A percentile compares a stretch with the other conserved stretches of the same genome.
These are phyloP conservation scores for Pituophis catenifer DNA, from an alignment of 2,113 vertebrate genomes.

Conservation along the genomic window DNA sequence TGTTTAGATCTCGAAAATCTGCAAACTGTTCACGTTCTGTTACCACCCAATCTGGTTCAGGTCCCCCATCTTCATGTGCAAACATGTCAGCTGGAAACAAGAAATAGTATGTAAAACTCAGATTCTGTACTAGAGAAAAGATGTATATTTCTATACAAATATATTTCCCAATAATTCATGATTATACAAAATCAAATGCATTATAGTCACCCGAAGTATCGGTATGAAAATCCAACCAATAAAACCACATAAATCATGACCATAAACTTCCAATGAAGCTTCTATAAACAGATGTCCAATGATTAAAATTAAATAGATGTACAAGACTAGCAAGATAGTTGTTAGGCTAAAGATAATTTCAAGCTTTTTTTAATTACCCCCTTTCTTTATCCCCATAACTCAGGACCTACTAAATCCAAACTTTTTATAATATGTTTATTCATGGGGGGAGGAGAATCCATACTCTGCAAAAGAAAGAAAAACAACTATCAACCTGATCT, in stretches of 20 bases:
- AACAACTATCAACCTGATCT: neutral
- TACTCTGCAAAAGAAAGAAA: neutral
- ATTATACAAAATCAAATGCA: neutral
- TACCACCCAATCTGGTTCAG: constrained; percentile 93
- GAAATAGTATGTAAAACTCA: constrained; percentile 5
- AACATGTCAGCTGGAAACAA: constrained; percentile 90
- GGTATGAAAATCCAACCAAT: neutral
- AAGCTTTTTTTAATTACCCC: neutral
- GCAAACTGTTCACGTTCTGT: constrained; percentile 93
- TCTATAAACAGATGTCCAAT: neutral
- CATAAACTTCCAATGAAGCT: neutral
- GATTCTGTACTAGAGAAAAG: neutral
- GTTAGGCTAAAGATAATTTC: neutral
- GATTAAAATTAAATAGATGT: neutral
- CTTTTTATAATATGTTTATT: neutral
- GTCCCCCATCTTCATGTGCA: constrained; percentile 87
- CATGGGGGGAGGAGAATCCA: neutral
- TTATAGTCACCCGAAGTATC: neutral
- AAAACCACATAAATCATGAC: neutral
- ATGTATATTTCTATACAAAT: neutral
- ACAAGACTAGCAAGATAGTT: neutral
- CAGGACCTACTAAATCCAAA: neutral
- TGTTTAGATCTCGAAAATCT: constrained; percentile 94
- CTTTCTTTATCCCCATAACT: neutral
- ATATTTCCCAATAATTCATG: neutral